phyloP scores from a whole-genome alignment of 2,888 invertebrate species.

The Drosophila anceps region DNA sequence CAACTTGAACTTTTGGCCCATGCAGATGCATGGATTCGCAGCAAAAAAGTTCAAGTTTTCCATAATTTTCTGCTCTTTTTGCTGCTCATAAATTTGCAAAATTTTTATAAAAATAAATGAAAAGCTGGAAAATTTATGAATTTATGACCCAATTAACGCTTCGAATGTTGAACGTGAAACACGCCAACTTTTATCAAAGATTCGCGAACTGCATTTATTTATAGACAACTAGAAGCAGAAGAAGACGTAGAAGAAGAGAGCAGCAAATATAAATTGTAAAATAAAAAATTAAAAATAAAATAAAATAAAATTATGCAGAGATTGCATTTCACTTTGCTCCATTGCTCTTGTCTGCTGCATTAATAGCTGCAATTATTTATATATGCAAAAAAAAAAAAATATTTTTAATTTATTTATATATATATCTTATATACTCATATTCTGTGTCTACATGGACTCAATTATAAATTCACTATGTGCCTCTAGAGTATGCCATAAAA shows the following conservation, averaged over 20 bases:
- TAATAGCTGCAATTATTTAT: constrained; percentile 26
- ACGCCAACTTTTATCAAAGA: constrained; percentile 69
- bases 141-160: constrained; percentile 79
- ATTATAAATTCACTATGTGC: constrained; percentile 8
- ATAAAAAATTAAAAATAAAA: constrained; percentile 2
- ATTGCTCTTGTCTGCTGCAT: constrained; percentile 48
- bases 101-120: constrained; percentile 51
- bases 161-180: constrained; percentile 52
- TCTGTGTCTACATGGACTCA: constrained; percentile 28
- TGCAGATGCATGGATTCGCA: neutral
- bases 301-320: constrained; percentile 39
- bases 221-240: constrained; percentile 46
- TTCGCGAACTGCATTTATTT: constrained; percentile 71
- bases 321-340: constrained; percentile 70
- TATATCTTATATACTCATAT: neutral
- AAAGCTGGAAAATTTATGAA: constrained; percentile 69
- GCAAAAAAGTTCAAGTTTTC: constrained; percentile 8
- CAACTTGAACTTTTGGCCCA: constrained; percentile 68
- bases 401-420: neutral
- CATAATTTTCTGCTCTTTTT: constrained; percentile 18
- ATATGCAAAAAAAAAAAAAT: neutral
- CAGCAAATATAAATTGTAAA: neutral
- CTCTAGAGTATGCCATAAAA: neutral
- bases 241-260: neutral
- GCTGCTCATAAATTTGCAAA: constrained; percentile 38